Evolutionary conservation across 2,888 invertebrate species (phyloP), one percentile per base, ranked within the genome.

Genomic region (Caenorhabditis drosophilae): DNA sequence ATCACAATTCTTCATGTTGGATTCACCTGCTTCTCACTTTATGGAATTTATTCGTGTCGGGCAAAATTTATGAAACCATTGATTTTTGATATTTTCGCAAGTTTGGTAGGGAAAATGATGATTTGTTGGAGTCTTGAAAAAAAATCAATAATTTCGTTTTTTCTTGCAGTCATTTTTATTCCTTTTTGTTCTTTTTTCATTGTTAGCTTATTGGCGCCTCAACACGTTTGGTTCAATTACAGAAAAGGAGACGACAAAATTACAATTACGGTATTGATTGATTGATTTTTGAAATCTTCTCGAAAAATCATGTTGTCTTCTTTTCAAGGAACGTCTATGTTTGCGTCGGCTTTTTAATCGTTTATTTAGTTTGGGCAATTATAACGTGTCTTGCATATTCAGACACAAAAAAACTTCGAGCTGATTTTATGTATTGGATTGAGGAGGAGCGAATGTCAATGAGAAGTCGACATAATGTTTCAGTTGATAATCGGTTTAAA

Each of bases 391-490:
- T 70, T 6, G 74, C 71, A 6, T 67, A 69, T 36, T 58, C 64
- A 20, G 74, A 76, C 50, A 73, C 74, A 4, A 63, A 56, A 36
- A 73, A 73, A 34, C 41, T 77, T 38, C 73, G 73, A 34, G 75
- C 75, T 18, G 77, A 77, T 42, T 77, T 77, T 50, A 77, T 77
- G 77, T 77, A 77, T 49, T 77, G 77, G 77, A 74, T 75, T 18
- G 77, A 75, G 27, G 77, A 77, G 49, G 77, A 77, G 52, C 38
- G 75, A 34, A 68, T 68, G 67, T 70, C 70, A 9, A 67, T 67
- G 67, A 67, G 67, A 49, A 68, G 68, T 31, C 54, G 60, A 20
- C 73, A 73, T 42, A 68, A 70, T 41, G 73, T 73, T 1, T 73
- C 73, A 0, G 58, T 70, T 12, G 73, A 73, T 42, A 73, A 73